phyloP scores from a whole-genome alignment of 2,888 invertebrate species.

The Eristalis intricaria region DNA sequence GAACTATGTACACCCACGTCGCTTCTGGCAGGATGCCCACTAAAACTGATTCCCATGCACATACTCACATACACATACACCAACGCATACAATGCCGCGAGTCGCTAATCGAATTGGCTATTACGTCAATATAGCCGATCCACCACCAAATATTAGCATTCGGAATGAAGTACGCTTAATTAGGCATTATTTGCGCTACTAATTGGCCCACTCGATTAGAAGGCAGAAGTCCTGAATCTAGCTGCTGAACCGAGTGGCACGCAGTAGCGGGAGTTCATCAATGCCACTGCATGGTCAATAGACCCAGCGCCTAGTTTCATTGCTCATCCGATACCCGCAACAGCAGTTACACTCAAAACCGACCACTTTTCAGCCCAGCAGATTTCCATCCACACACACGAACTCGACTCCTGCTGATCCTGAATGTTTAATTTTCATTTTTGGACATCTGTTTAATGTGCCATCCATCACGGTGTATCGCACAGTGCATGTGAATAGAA shows the following conservation, averaged over 20 bases:
- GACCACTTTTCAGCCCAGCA: not conserved
- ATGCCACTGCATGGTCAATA: conserved; percentile 12
- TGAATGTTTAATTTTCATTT: conserved; percentile 26
- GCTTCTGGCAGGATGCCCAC: not conserved
- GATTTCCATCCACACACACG: not conserved
- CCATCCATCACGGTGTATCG: not conserved
- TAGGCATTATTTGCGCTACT: conserved; percentile 67
- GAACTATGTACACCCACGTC: not conserved
- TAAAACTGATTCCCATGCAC: not conserved
- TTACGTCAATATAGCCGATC: conserved; percentile 45
- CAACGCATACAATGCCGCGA: conserved; percentile 7
- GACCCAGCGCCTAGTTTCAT: conserved; percentile 4
- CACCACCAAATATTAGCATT: conserved; percentile 65
- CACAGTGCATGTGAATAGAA: not conserved
- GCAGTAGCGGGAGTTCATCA: conserved; percentile 49
- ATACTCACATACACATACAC: too few species aligned
- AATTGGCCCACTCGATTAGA: conserved; percentile 65
- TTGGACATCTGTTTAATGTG: conserved; percentile 14
- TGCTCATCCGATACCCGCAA: not conserved
- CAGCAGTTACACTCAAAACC: not conserved
- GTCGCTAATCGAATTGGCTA: conserved; percentile 60
- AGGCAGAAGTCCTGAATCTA: conserved; percentile 26
- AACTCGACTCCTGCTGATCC: conserved; percentile 6
- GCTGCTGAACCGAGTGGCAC: conserved; percentile 20
- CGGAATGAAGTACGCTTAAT: conserved; percentile 67